These are phyloP conservation scores for Ypsolopha sequella DNA, from an alignment of 2,888 invertebrate species.

Conservation along the genomic window DNA sequence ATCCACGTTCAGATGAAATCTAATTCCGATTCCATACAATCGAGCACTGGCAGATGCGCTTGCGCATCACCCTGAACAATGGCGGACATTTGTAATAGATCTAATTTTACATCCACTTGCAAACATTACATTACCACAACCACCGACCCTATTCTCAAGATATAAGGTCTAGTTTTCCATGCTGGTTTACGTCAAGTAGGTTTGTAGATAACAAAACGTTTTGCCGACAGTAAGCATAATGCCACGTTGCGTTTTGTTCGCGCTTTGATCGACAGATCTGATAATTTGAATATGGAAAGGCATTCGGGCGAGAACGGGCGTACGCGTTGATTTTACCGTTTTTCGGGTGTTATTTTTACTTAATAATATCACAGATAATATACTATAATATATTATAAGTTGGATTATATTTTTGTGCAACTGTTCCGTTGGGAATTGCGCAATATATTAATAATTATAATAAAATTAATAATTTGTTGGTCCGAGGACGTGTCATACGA, in stretches of 20 bases:
- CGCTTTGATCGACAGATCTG: constrained; percentile 59
- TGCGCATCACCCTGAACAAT: constrained; percentile 35
- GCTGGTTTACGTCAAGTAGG: too few species aligned
- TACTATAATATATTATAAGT: too few species aligned
- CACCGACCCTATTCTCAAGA: too few species aligned
- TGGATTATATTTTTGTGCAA: too few species aligned
- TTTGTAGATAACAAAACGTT: background rate
- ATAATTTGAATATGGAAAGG: constrained; percentile 65
- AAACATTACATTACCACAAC: too few species aligned
- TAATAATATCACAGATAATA: too few species aligned
- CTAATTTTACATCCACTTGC: constrained; percentile 34
- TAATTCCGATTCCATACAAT: constrained; percentile 50
- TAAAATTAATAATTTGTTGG: too few species aligned
- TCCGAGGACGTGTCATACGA: too few species aligned
- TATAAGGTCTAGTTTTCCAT: too few species aligned
- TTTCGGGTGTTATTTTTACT: constrained; percentile 1
- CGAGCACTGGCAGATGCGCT: constrained; percentile 46
- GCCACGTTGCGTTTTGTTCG: constrained; percentile 33
- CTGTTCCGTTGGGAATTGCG: too few species aligned
- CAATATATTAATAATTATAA: too few species aligned
- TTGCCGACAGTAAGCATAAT: constrained; percentile 10
- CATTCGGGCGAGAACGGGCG: constrained; percentile 34
- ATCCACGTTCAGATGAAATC: constrained; percentile 29
- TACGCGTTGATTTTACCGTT: constrained; percentile 6
- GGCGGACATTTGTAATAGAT: constrained; percentile 40